These are phyloP conservation scores for Leptatherina wallacei DNA, from an alignment of 2,797 vertebrate genomes.

Conservation along the genomic window DNA sequence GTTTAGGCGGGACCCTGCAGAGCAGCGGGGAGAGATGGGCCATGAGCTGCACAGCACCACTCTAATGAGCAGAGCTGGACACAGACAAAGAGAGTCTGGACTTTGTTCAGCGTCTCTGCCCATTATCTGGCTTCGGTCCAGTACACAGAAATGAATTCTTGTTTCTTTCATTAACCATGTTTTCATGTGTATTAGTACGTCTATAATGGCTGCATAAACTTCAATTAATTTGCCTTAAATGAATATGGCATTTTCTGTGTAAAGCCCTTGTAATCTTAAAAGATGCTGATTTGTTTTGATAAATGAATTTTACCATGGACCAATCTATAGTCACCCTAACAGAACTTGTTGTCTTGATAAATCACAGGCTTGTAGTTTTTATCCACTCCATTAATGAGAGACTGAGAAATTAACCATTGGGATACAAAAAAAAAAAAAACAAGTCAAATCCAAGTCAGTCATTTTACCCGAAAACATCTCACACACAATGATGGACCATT, in stretches of 20 bases:
- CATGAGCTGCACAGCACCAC: slow-evolving; percentile 73
- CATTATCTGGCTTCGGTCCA: slow-evolving; percentile 79
- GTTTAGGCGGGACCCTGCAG: slow-evolving; percentile 61
- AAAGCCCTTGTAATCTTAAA: slow-evolving; percentile 21
- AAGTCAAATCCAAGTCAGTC: slow-evolving; percentile 1
- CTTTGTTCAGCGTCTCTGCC: slow-evolving; percentile 78
- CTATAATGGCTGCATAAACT: slow-evolving; percentile 51
- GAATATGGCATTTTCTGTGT: slow-evolving; percentile 42
- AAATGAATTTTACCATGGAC: slow-evolving; percentile 3
- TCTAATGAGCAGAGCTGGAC: slow-evolving; percentile 82
- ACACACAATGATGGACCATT: background rate
- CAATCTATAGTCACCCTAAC: slow-evolving; percentile 1
- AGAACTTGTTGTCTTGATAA: background rate
- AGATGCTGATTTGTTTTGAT: slow-evolving; percentile 24
- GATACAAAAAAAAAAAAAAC: background rate
- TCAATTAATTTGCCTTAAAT: slow-evolving; percentile 70
- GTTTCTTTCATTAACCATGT: slow-evolving; percentile 68
- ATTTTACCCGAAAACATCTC: background rate
- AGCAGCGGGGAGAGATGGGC: slow-evolving; percentile 66
- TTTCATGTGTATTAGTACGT: slow-evolving; percentile 68
- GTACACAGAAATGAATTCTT: slow-evolving; percentile 77
- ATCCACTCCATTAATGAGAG: background rate
- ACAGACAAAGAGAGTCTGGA: slow-evolving; percentile 82
- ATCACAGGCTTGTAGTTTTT: background rate
- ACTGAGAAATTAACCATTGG: background rate